Conservation (phyloP, 2,888 invertebrate genomes). For the Eretmocerus hayati region DNA sequence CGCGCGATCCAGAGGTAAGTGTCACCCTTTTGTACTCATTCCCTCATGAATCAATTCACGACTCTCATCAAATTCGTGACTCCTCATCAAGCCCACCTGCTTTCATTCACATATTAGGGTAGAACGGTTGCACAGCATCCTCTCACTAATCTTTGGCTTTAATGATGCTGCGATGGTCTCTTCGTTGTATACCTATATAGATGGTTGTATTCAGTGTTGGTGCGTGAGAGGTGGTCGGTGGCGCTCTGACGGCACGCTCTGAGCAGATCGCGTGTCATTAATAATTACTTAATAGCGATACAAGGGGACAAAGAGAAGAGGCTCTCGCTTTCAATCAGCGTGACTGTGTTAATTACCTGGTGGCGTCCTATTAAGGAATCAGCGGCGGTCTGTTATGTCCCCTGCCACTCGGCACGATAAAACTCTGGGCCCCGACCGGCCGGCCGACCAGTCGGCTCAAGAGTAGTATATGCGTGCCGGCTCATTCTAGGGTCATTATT, state of each 20-base stretch:
- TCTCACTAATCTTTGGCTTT: too few relatives aligned
- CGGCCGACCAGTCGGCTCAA: not conserved
- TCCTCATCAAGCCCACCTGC: too few relatives aligned
- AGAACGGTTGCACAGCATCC: too few relatives aligned
- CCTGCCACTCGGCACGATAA: slow-evolving; percentile 2
- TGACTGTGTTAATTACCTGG: slow-evolving; percentile 24
- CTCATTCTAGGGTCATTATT: slow-evolving; percentile 21
- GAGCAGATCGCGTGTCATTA: slow-evolving; percentile 25
- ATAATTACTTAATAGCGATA: slow-evolving; percentile 24
- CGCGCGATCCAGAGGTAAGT: slow-evolving; percentile 48
- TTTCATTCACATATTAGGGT: too few relatives aligned
- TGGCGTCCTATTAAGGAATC: slow-evolving; percentile 23
- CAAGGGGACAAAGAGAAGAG: slow-evolving; percentile 14
- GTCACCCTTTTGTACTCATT: too few relatives aligned
- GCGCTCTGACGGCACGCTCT: slow-evolving; percentile 10
- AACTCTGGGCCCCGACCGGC: not conserved
- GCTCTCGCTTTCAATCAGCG: slow-evolving; percentile 18
- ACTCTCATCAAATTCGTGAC: too few relatives aligned
- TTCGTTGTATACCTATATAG: too few relatives aligned
- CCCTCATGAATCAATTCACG: too few relatives aligned
- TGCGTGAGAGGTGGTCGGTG: too few relatives aligned
- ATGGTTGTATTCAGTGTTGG: too few relatives aligned
- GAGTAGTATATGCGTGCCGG: not conserved
- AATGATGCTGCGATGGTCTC: too few relatives aligned
- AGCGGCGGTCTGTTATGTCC: slow-evolving; percentile 4